Percentiles rank a stretch among this genome's conserved stretches.
phyloP scores from a whole-genome alignment of 2,888 invertebrate species.

The Leucozona laternaria region DNA sequence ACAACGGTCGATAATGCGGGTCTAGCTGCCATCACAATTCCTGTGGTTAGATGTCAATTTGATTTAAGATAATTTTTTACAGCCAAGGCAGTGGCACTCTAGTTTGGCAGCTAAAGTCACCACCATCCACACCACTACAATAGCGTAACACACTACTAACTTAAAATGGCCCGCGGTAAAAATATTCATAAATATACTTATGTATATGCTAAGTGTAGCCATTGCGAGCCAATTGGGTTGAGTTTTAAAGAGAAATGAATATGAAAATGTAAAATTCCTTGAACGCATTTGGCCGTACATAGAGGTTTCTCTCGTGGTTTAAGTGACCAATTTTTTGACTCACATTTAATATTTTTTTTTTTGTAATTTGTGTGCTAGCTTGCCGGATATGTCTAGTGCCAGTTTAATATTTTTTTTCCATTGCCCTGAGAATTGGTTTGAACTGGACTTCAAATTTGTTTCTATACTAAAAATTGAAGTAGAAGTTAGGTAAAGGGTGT shows the following conservation, averaged over 20 bases:
- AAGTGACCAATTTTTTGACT: slow-evolving; percentile 28
- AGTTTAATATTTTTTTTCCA: not conserved
- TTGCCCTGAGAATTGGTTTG: not conserved
- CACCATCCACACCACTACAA: not conserved
- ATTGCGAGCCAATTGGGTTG: not conserved
- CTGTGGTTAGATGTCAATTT: slow-evolving; percentile 72
- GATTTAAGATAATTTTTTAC: slow-evolving; percentile 66
- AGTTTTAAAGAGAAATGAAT: slow-evolving; percentile 1
- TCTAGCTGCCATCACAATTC: slow-evolving; percentile 69
- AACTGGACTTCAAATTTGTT: not conserved
- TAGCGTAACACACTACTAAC: not conserved
- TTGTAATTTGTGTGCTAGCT: slow-evolving; percentile 3
- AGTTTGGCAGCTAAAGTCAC: slow-evolving; percentile 44
- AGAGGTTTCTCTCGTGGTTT: slow-evolving; percentile 19
- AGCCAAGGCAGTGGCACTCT: slow-evolving; percentile 15
- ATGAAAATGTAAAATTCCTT: slow-evolving; percentile 51
- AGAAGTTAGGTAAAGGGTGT: not conserved
- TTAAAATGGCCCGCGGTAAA: slow-evolving; percentile 55
- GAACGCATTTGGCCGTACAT: slow-evolving; percentile 33
- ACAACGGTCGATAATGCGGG: slow-evolving; percentile 32
- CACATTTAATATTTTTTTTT: not conserved
- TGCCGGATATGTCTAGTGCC: slow-evolving; percentile 42
- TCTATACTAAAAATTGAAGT: not conserved
- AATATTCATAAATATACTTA: not conserved
- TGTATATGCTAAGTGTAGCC: not conserved